phyloP scores from a whole-genome alignment of 2,113 vertebrate species.

The Petaurus breviceps region DNA sequence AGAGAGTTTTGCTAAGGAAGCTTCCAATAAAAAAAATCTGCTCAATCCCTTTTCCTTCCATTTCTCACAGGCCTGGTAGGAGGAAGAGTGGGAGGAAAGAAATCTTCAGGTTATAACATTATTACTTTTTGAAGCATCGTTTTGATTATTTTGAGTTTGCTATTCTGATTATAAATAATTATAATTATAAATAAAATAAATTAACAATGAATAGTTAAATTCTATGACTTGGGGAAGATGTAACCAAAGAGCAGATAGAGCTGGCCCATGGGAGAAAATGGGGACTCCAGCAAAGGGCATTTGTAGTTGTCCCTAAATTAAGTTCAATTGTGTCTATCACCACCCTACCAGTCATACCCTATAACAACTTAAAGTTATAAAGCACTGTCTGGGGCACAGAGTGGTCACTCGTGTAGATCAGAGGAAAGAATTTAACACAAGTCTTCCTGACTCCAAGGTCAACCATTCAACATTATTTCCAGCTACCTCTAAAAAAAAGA shows the following conservation, averaged over 20 bases:
- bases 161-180: too few species aligned
- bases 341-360: background rate
- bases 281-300: background rate
- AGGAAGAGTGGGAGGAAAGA: background rate
- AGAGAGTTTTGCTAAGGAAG: background rate
- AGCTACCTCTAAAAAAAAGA: background rate
- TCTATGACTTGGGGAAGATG: background rate
- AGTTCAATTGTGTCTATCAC: background rate
- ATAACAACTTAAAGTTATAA: background rate
- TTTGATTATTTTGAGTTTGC: background rate
- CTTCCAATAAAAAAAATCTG: background rate
- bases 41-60: background rate
- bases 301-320: background rate
- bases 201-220: background rate
- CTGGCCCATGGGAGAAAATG: background rate
- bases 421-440: background rate
- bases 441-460: background rate
- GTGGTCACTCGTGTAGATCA: background rate
- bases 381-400: background rate
- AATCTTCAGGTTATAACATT: background rate
- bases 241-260: background rate
- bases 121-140: background rate
- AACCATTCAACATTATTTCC: background rate
- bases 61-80: background rate
- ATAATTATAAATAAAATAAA: too few species aligned